Evolutionary conservation across 2,888 invertebrate genomes (phyloP).

Genomic region (Brachynemurus nebulosus): DNA sequence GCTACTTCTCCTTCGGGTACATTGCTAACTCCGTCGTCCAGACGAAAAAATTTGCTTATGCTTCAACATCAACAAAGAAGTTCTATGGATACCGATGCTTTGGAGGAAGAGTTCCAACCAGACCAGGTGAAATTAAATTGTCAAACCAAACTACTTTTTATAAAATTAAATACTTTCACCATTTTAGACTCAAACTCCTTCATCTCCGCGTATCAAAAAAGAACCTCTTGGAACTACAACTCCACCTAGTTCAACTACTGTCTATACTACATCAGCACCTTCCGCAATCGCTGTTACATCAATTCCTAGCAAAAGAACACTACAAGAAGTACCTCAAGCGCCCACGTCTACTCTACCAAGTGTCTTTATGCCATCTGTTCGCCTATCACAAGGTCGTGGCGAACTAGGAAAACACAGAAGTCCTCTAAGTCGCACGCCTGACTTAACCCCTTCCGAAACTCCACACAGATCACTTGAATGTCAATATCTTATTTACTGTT

Average conservation of each 20-base stretch:
- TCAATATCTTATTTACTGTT: no score
- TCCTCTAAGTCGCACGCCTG: conserved; percentile 14
- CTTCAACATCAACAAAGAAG: conserved; percentile 76
- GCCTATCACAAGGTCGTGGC: conserved; percentile 32
- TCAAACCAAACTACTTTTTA: background rate
- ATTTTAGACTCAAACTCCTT: conserved; percentile 37
- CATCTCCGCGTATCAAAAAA: conserved; percentile 38
- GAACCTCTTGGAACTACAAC: conserved; percentile 28
- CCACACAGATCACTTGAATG: conserved; percentile 23
- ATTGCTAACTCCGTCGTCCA: conserved; percentile 62
- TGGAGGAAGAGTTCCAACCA: conserved; percentile 56
- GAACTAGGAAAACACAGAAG: conserved; percentile 18
- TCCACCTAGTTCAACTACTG: background rate
- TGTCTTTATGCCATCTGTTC: conserved; percentile 26
- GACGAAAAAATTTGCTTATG: conserved; percentile 59
- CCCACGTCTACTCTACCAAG: conserved; percentile 29
- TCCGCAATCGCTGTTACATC: conserved; percentile 47
- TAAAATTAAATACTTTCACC: conserved; percentile 3
- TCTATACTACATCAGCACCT: conserved; percentile 24
- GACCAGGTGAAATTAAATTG: conserved; percentile 40
- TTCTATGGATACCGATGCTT: conserved; percentile 70
- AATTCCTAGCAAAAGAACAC: conserved; percentile 32
- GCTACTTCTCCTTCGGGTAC: conserved; percentile 41
- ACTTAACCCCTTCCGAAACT: conserved; percentile 16
- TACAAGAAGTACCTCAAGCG: conserved; percentile 34